Evolutionary conservation across 2,797 vertebrate genomes (phyloP).

Genomic region (Manis pentadactyla): DNA sequence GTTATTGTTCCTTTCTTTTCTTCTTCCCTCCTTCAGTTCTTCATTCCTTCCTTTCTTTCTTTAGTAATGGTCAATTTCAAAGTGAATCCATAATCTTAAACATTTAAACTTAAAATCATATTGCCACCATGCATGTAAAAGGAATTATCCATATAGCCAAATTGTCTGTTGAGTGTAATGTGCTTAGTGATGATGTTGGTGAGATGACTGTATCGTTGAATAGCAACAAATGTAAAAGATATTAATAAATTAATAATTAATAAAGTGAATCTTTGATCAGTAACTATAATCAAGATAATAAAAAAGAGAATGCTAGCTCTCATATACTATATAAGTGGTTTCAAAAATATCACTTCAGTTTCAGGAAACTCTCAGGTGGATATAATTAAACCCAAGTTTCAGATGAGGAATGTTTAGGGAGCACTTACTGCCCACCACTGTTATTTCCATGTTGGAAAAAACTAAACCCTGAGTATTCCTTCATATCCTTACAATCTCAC

Average conservation of each 20-base stretch:
- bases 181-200: background rate
- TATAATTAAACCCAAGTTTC: background rate
- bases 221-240: background rate
- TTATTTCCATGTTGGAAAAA: background rate
- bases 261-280: background rate
- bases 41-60: background rate
- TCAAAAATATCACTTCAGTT: background rate
- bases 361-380: background rate
- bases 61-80: background rate
- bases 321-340: background rate
- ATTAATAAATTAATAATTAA: background rate
- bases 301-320: background rate
- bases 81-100: background rate
- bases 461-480: background rate
- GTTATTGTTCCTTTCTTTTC: background rate
- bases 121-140: background rate
- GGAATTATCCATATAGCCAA: background rate
- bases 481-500: background rate
- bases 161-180: background rate
- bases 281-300: background rate
- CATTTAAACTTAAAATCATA: background rate
- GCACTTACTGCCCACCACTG: background rate
- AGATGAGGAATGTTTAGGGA: background rate
- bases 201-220: background rate
- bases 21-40: background rate